Base-by-base conservation (phyloP, 2,888 invertebrate genomes). In the Physocephala rufipes region DNA sequence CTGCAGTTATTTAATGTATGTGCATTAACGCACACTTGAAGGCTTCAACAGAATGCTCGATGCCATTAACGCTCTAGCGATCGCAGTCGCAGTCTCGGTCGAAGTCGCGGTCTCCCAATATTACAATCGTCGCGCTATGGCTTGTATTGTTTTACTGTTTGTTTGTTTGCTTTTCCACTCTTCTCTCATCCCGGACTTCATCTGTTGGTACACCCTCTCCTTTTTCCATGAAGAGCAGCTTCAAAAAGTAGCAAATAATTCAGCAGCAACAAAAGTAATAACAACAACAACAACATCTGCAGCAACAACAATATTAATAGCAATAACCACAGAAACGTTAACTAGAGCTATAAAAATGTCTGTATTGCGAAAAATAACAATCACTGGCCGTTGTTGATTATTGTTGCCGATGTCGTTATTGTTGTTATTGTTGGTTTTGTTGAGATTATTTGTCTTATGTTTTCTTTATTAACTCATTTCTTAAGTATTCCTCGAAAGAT, bases 401-500 rank as follows among this genome's bases (percentile, higher is more conserved):
- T 24, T 21, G 9, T 55, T 55, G 55, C 2, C 3, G 24, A 13
- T 9, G 21, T 28, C 15, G 19, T 7, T 66, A 43, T 53, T n/a
- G 49, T 2, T n/a, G 19, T 66, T 51, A 16, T 36, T 43, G 43
- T 63, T 43, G 53, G 2, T 30, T 16, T 7, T 51, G 2, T 26
- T 36, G 36, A 13, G 19, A 2, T 21, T 53, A 12, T 16, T 55
- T 21, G 47, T 63, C 47, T 7, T 63, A 24, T 24, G 12, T 16
- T 63, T 47, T 13, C 15, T 15, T 63, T 47, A 47, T 63, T 49
- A 45, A 63, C 47, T 63, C 63, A 28, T 47, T 24, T 26, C 47
- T 63, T 21, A 47, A 63, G 47, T 63, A 63, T 63, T 63, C 63
- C 63, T 26, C 26, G 47, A 63, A 63, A 26, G 13, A 55, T 12